Base-by-base conservation (phyloP, 1,140 invertebrate genomes). In the Hirudo medicinalis region DNA sequence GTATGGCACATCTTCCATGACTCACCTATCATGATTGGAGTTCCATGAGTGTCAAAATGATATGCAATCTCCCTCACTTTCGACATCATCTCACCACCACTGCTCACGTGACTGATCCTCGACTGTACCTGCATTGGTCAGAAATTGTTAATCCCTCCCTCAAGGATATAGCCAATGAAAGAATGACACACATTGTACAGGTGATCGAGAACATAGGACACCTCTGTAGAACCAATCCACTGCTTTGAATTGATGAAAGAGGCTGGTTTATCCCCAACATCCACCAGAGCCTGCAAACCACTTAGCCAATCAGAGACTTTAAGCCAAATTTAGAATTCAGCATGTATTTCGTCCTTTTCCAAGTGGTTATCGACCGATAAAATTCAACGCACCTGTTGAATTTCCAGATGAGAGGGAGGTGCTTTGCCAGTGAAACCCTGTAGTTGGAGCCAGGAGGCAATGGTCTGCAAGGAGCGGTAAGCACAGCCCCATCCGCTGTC, bases 401-500 rank as follows among this genome's bases (percentile, higher is more conserved):
- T 94, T 74, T 92, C 88, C 75, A 82, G 83, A 82, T 97, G 94
- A 27, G 87, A 88, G 57, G 95, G 96, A 75, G 96, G 85, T 25
- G 86, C 78, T 73, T 86, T 84, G 54, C 89, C 86, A n/a, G 89
- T 92, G 79, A 93, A 98, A 11, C 93, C 94, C 85, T 99, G 94
- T 71, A 89, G 86, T 76, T 88, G 87, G 76, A 93, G 97, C 97
- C 97, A 99, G 0, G 94, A 98, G 74, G 91, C 87, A 72, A 99
- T 86, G 0, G 96, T 98, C 83, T 99, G 97, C 73, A 99, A 84
- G 9, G 95, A 98, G 73, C 97, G 86, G 78, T 99, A 99, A 1
- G 97, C 96, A 85, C 97, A 99, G 20, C 97, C 97, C 97, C 97
- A 99, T 36, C 94, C 94, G 81, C 90, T 89, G 79, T 99, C 97